Base-by-base conservation (phyloP, 1,140 invertebrate genomes). In the Caenorhabditis brenneri region DNA sequence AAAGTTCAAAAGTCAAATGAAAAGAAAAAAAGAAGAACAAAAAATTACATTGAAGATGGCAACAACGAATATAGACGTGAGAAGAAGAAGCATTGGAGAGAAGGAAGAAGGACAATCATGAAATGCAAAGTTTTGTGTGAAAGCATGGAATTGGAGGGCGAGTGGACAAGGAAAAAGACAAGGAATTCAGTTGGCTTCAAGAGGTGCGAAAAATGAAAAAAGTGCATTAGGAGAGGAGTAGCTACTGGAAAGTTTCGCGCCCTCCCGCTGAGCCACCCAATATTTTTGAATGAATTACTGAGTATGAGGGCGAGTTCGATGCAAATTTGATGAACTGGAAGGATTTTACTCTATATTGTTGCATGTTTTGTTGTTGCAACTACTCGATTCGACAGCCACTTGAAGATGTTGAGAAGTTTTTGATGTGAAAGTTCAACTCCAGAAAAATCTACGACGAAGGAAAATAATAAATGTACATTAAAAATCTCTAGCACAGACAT, bases 61-160 rank as follows among this genome's bases (percentile, higher is more conserved):
- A 7, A 42, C 65, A 36, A 42, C 65, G n/a, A 74, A 74, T 74
- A 74, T 74, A 74, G 65, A 74, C 65, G 65, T 74, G 65, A 19
- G 65, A 74, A 42, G 22, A 65, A 58, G 16, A 19, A 31, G 65
- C 53, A 42, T 22, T 22, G 36, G 36, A 24, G 29, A 42, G 15
- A 74, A n/a, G 7, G 33, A 19, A 42, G 29, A 10, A 74, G 65
- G 36, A 74, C 65, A 74, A 74, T 74, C 65, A 74, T 74, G 65
- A 74, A 46, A 74, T 74, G 33, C 65, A 74, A 74, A 29, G 33
- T 74, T 58, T 74, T 74, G 65, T 74, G 65, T 42, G 24, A 74
- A 74, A 74, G 65, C 65, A 74, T 74, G 65, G 65, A 74, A 74
- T 74, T 74, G 65, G 65, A 74, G 65, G 65, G 65, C 65, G 65